Evolutionary conservation across 2,888 invertebrate species (phyloP), one percentile per base, ranked within the genome.

Genomic region (Pocota personata): DNA sequence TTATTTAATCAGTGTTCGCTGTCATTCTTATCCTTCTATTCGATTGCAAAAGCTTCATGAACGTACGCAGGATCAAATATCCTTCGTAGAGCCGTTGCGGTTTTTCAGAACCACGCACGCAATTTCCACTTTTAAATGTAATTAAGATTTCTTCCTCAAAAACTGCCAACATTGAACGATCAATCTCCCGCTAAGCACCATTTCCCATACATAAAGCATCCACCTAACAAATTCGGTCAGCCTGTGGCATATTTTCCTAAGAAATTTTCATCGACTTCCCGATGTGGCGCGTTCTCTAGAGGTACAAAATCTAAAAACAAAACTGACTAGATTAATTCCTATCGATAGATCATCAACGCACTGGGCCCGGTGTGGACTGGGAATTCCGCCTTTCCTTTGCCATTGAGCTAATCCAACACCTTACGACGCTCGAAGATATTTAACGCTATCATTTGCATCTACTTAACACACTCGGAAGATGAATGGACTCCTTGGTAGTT

Each of bases 371-470:
- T 66, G 55, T 52, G 35, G 40, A 64, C 55, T 48, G 52, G 69
- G 55, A 52, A 76, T 66, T 76, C 71, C 58, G 50, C 32, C 76
- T 71, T 60, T 72, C 57, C 62, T 64, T 55, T 12, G 52, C 72
- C 80, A 80, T 73, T 73, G 50, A 73, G 71, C 76, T 75, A 84
- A 75, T 71, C 64, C 71, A 82, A 82, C 86, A 86, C 80, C 76
- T 86, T 66, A 58, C 19, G 82, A 76, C 50, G 86, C 86, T 76
- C 67, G 57, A 60, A 86, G 82, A 76, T 86, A 86, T 86, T 86
- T 86, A 86, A 86, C 82, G 72, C 82, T 86, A 86, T 86, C 86
- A 82, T 86, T 86, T 86, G 82, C 86, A 86, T 86, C 86, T 86
- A 86, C 82, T 82, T 86, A 82, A 76, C 86, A 86, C 82, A 86